These are phyloP conservation scores for Vesta saturnalis DNA, from an alignment of 2,888 invertebrate species.

Conservation along the genomic window DNA sequence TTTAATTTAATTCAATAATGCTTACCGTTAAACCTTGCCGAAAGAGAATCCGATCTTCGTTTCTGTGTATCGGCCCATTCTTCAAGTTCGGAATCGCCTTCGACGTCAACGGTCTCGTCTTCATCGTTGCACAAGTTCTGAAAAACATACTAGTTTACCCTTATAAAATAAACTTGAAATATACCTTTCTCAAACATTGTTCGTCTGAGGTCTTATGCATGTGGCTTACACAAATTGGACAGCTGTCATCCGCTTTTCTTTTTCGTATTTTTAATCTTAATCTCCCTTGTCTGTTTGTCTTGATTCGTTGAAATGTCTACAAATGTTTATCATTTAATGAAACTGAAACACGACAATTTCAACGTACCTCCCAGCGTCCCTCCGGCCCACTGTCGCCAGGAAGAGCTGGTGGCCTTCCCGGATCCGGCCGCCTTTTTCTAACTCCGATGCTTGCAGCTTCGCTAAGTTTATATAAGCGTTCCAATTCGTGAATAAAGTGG, in stretches of 20 bases:
- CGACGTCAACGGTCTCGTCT: slow-evolving; percentile 76
- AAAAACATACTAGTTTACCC: slow-evolving; percentile 9
- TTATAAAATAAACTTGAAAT: slow-evolving; percentile 9
- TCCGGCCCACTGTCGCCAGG: slow-evolving; percentile 65
- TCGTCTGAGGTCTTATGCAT: slow-evolving; percentile 68
- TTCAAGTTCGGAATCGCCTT: slow-evolving; percentile 68
- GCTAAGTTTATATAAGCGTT: slow-evolving; percentile 71
- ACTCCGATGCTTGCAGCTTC: slow-evolving; percentile 63
- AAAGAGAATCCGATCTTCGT: slow-evolving; percentile 52
- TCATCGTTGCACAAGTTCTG: slow-evolving; percentile 62
- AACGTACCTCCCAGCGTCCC: slow-evolving; percentile 72
- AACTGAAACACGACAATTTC: slow-evolving; percentile 34
- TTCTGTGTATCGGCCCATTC: slow-evolving; percentile 65
- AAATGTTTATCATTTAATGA: slow-evolving; percentile 36
- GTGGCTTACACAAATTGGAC: slow-evolving; percentile 73
- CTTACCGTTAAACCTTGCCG: slow-evolving; percentile 44
- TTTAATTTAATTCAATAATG: neutral
- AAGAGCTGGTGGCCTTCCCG: slow-evolving; percentile 58
- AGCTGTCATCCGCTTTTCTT: slow-evolving; percentile 72
- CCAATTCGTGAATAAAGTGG: slow-evolving; percentile 76
- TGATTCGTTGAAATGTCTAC: slow-evolving; percentile 75
- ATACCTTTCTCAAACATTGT: slow-evolving; percentile 69
- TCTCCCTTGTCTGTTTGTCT: slow-evolving; percentile 75
- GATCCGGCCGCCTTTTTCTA: slow-evolving; percentile 60
- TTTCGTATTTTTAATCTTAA: slow-evolving; percentile 73